Conservation (phyloP, 2,113 vertebrate species). For the rabbit (Oryctolagus cuniculus) region mOryCun1.1 NC_091445.1:55563501-55564000, state of each 20-base stretch:
- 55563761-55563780: too few relatives aligned
- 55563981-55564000: not conserved
- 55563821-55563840: not conserved
- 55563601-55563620: not conserved
- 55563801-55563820: too few relatives aligned
- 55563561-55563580: not conserved
- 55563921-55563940: not conserved
- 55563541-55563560: not conserved
- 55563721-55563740: not conserved
- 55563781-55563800: too few relatives aligned
- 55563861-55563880: not conserved
- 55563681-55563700: not conserved
- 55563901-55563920: not conserved
- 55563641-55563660: not conserved
- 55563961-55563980: not conserved
- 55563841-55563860: not conserved
- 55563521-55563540: not conserved
- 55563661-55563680: not conserved
- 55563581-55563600: not conserved
- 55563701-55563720: not conserved
- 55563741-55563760: not conserved
- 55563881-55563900: not conserved
- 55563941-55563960: not conserved
- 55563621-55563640: not conserved
- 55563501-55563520: not conserved